Percentiles rank a stretch among this genome's conserved stretches.
Conservation (phyloP, 2,113 vertebrate genomes). For the Glaucomys volans region DNA sequence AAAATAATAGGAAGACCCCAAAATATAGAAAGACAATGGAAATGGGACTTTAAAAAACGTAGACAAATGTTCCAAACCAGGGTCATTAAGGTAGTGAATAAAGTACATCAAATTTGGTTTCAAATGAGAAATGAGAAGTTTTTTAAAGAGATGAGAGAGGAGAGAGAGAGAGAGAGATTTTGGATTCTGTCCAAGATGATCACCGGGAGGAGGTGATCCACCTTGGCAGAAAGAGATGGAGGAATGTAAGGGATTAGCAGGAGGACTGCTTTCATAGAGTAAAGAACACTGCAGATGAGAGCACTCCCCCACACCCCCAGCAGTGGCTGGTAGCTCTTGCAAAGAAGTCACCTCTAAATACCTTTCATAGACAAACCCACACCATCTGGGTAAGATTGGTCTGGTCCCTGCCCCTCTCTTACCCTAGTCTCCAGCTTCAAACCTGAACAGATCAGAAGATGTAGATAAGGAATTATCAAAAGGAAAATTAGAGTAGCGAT, state of each 20-base stretch:
- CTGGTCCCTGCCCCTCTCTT: fast-evolving
- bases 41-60: neutral
- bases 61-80: neutral
- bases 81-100: neutral
- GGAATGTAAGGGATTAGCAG: neutral
- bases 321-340: neutral
- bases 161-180: neutral
- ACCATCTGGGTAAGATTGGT: neutral
- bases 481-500: neutral
- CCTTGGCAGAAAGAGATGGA: neutral
- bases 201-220: neutral
- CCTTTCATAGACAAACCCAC: neutral
- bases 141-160: neutral
- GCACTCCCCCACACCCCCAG: neutral
- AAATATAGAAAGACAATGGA: neutral
- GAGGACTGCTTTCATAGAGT: neutral
- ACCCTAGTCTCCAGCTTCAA: neutral
- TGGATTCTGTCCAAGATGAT: neutral
- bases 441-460: neutral
- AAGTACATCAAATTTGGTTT: neutral
- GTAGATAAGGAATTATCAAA: too few species aligned
- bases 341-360: neutral
- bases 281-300: neutral
- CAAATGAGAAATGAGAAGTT: too few species aligned
- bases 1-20: neutral